Evolutionary conservation across 92 coral and sea anemone species (phyloP).

Genomic region (Paramuricea clavata): DNA sequence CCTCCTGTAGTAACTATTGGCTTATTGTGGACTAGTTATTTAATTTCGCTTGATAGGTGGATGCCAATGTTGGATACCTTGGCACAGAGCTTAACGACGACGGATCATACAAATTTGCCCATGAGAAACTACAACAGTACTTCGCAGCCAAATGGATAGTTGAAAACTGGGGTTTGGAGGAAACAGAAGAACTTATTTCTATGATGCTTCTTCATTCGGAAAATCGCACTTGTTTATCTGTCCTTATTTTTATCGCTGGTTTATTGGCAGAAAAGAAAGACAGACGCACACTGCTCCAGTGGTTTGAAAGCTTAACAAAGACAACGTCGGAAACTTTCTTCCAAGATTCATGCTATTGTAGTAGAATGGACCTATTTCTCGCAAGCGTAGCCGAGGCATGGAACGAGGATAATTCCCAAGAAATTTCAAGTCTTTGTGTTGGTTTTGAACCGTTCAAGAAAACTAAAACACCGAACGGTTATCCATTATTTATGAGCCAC

Average conservation of each 20-base stretch:
- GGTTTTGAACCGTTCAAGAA: not conserved
- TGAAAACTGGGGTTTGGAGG: not conserved
- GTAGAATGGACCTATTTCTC: conserved; percentile 14
- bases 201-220: not conserved
- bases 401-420: not conserved
- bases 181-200: not conserved
- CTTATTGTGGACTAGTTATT: too few relatives aligned
- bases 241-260: conserved; percentile 20
- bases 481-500: not conserved
- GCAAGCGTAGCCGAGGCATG: conserved; percentile 11
- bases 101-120: not conserved
- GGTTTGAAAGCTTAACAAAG: too few relatives aligned
- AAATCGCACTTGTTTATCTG: not conserved
- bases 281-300: not conserved
- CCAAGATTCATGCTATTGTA: not conserved
- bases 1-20: too few relatives aligned
- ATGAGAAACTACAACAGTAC: not conserved
- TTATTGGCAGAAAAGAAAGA: not conserved
- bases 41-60: not conserved
- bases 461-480: not conserved
- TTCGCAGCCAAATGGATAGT: not conserved
- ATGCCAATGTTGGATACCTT: not conserved
- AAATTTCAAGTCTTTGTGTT: not conserved
- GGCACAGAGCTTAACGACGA: not conserved
- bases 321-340: not conserved